Evolutionary conservation across 1,140 invertebrate species (phyloP).

Genomic region (Penaeus chinensis): DNA sequence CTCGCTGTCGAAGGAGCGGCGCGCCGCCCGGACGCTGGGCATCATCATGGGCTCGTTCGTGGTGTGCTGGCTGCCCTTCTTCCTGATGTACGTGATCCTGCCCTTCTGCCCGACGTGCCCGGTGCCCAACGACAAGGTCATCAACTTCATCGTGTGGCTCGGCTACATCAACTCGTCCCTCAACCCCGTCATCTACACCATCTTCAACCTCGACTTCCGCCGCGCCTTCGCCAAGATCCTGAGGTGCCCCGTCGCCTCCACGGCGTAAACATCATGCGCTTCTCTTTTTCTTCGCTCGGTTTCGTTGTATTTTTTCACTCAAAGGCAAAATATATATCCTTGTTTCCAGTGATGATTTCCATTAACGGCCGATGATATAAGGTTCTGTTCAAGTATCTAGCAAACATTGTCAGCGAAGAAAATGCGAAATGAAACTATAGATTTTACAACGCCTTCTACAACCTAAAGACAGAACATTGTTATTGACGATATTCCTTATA

Average conservation of each 20-base stretch:
- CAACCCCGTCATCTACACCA: slow-evolving; percentile 76
- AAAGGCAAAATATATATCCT: too few species aligned
- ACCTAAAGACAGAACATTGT: too few species aligned
- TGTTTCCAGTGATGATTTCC: too few species aligned
- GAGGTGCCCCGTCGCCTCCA: slow-evolving; percentile 35
- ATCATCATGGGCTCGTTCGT: slow-evolving; percentile 90
- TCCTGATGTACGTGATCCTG: slow-evolving; percentile 83
- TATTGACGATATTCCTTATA: too few species aligned
- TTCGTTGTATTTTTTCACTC: too few species aligned
- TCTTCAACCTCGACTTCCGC: slow-evolving; percentile 92
- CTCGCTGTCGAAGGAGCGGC: slow-evolving; percentile 89
- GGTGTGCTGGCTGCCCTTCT: slow-evolving; percentile 67
- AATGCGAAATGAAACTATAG: too few species aligned
- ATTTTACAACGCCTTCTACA: too few species aligned
- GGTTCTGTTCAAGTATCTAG: too few species aligned
- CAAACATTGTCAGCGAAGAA: too few species aligned
- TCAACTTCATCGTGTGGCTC: slow-evolving; percentile 94
- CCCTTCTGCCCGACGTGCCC: slow-evolving; percentile 83
- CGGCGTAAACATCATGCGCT: neutral
- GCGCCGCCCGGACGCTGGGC: slow-evolving; percentile 90
- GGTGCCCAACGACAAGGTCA: slow-evolving; percentile 81
- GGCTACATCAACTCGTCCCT: slow-evolving; percentile 98
- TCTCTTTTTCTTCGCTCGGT: too few species aligned
- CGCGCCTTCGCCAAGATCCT: slow-evolving; percentile 86
- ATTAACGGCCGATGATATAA: too few species aligned